A percentile compares a stretch with the other conserved stretches of the same genome.
These are phyloP conservation scores for Macquaria ambigua DNA, from an alignment of 2,113 vertebrate genomes.

Conservation along the genomic window DNA sequence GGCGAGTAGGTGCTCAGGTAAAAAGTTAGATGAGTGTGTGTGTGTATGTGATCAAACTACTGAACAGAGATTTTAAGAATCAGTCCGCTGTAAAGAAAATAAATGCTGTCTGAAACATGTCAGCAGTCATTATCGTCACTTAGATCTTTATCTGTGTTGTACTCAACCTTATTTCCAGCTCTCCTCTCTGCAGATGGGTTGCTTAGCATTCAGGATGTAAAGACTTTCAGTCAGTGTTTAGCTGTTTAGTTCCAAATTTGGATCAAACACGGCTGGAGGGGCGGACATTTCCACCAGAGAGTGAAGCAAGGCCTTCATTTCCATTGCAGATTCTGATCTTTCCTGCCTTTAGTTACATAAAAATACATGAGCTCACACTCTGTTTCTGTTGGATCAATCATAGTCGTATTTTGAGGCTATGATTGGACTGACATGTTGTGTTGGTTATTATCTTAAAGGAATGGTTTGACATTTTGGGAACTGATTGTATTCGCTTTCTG, in stretches of 20 bases:
- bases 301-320: slow-evolving; percentile 60
- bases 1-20: slow-evolving; percentile 16
- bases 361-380: slow-evolving; percentile 47
- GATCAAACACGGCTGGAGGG: slow-evolving; percentile 62
- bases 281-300: slow-evolving; percentile 48
- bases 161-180: not conserved
- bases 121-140: slow-evolving; percentile 24
- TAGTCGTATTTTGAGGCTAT: not conserved
- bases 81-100: not conserved
- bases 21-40: slow-evolving; percentile 33
- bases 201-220: slow-evolving; percentile 50
- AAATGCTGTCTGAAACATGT: not conserved
- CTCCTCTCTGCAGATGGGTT: slow-evolving; percentile 18
- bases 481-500: not conserved
- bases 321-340: slow-evolving; percentile 71
- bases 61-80: not conserved
- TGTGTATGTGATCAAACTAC: not conserved
- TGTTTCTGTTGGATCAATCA: slow-evolving; percentile 1
- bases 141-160: slow-evolving; percentile 5
- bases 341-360: slow-evolving; percentile 61
- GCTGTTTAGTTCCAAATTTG: slow-evolving; percentile 68
- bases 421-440: not conserved
- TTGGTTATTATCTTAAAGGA: not conserved
- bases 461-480: not conserved
- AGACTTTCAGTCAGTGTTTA: slow-evolving; percentile 41